phyloP scores from a whole-genome alignment of 92 coral and sea anemone genomes.

The Zoanthus sociatus region DNA sequence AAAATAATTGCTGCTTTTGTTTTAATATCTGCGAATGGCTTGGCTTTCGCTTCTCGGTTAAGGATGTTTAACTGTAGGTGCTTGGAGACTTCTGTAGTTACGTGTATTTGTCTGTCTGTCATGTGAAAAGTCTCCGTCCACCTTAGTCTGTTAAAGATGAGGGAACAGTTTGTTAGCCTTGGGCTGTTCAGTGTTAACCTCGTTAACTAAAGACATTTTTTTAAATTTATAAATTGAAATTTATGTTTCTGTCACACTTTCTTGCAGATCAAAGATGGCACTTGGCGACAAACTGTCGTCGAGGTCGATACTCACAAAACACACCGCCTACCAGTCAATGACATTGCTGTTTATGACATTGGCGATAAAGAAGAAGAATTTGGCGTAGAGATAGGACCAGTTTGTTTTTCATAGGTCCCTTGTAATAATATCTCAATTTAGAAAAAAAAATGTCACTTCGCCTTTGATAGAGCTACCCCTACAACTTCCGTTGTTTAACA shows the following conservation, averaged over 20 bases:
- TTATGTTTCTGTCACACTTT: not conserved
- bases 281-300: constrained; percentile 85
- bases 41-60: too few species aligned
- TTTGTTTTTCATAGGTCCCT: constrained; percentile 81
- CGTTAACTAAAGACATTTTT: too few species aligned
- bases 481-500: constrained; percentile 6
- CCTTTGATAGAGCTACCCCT: constrained; percentile 1
- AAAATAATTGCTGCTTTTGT: too few species aligned
- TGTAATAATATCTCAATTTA: not conserved
- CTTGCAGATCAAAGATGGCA: constrained; percentile 88
- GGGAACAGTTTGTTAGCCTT: too few species aligned
- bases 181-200: too few species aligned
- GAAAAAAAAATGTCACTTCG: constrained; percentile 4
- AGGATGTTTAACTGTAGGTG: too few species aligned
- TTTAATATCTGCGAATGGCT: too few species aligned
- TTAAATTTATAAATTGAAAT: too few species aligned
- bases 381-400: constrained; percentile 94
- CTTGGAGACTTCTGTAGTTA: too few species aligned
- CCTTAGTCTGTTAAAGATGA: too few species aligned
- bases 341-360: constrained; percentile 91
- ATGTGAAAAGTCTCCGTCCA: too few species aligned
- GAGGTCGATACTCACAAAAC: constrained; percentile 88
- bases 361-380: constrained; percentile 95
- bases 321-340: constrained; percentile 85
- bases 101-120: too few species aligned